A percentile compares a stretch with the other conserved stretches of the same genome.
These are phyloP conservation scores for Eospalax fontanierii DNA, from an alignment of 2,797 vertebrate genomes.

Conservation along the genomic window DNA sequence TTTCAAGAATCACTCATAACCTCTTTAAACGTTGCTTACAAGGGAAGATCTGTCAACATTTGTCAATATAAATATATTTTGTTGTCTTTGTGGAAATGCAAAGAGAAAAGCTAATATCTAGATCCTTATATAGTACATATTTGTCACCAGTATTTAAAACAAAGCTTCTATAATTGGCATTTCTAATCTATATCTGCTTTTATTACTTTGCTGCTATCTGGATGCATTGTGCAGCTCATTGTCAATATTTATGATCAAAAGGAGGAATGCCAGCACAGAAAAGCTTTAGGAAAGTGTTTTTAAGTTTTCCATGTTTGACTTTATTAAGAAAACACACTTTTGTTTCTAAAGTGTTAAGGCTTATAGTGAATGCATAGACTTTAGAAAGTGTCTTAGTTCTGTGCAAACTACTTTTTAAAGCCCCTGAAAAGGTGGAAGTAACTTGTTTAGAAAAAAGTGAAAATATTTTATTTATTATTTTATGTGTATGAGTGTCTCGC, in stretches of 20 bases:
- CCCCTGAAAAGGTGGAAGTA: not conserved
- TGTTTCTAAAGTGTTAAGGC: slow-evolving; percentile 15
- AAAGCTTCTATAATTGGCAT: not conserved
- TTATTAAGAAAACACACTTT: slow-evolving; percentile 23
- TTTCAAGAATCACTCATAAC: slow-evolving; percentile 18
- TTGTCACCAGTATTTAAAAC: slow-evolving; percentile 38
- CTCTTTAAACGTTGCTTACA: not conserved
- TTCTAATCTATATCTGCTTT: slow-evolving; percentile 2
- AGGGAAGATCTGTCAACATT: not conserved
- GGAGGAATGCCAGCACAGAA: too few relatives aligned
- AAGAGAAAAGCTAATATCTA: slow-evolving; percentile 7
- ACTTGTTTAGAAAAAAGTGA: not conserved
- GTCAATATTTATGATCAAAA: not conserved
- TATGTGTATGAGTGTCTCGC: too few relatives aligned
- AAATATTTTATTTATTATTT: not conserved
- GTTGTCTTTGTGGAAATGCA: not conserved
- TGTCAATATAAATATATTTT: not conserved
- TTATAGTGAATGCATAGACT: slow-evolving; percentile 47
- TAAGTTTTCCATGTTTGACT: slow-evolving; percentile 29
- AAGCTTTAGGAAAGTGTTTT: slow-evolving; percentile 30
- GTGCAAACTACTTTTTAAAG: not conserved
- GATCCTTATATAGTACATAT: not conserved
- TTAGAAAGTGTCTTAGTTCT: slow-evolving; percentile 40
- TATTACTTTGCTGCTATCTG: not conserved
- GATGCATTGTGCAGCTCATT: not conserved